Conservation (phyloP, 2,888 invertebrate species). For the Idaea straminata region DNA sequence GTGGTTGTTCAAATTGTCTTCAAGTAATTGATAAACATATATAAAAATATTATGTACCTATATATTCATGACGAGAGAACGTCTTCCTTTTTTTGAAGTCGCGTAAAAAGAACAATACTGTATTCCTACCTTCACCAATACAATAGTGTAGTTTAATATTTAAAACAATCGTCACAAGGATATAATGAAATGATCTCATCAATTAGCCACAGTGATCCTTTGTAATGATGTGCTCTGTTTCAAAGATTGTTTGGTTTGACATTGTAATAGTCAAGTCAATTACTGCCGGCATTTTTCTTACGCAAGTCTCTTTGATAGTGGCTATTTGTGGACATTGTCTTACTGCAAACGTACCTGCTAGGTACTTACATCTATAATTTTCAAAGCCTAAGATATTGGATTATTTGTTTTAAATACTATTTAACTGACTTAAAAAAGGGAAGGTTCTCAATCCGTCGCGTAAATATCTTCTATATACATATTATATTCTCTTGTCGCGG, state of each 20-base stretch:
- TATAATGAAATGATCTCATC: not conserved
- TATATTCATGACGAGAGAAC: too few species aligned
- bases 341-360: not conserved
- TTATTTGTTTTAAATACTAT: too few species aligned
- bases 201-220: not conserved
- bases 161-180: not conserved
- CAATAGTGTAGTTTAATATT: not conserved
- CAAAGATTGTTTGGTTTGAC: not conserved
- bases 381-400: too few species aligned
- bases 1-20: too few species aligned
- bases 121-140: not conserved
- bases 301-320: not conserved
- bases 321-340: not conserved
- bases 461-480: too few species aligned
- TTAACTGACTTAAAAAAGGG: too few species aligned
- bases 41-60: too few species aligned
- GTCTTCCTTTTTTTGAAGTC: too few species aligned
- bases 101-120: too few species aligned
- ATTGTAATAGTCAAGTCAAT: not conserved
- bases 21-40: too few species aligned
- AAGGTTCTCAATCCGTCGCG: too few species aligned
- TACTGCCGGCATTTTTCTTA: not conserved
- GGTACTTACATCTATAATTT: not conserved
- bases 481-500: too few species aligned
- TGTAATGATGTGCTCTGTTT: not conserved